Base-by-base conservation (phyloP, 2,113 vertebrate genomes). In the western clawed frog (Xenopus tropicalis) region DNA sequence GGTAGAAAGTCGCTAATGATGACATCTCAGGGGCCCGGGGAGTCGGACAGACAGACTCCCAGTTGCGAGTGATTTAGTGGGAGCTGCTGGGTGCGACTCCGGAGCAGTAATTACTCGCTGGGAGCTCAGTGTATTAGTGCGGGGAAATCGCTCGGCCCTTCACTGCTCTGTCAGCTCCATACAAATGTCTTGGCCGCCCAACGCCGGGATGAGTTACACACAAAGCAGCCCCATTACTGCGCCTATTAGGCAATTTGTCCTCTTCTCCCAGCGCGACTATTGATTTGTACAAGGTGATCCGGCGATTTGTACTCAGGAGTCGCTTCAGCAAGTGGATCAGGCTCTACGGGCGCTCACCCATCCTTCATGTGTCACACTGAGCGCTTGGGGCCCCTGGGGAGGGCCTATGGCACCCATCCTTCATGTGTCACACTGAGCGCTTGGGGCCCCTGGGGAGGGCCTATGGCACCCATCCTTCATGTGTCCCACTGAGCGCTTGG, bases 251-350 rank as follows among this genome's bases (percentile, higher is more conserved):
- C 72, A 20, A 61, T 74, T 74, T 74, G 72, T 74, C 61, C 65
- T 62, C 72, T 61, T 14, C 72, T 68, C n/a, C 57, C 43, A 52
- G 65, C 61, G 52, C n/a, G 43, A 7, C n/a, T 74, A 74, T 74
- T 74, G 72, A 74, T 74, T 74, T 74, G 72, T 68, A 25, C 65
- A 74, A 74, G 72, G 72, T 74, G 72, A 74, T 74, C 72, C 61
- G 62, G 72, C 57, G 61, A 68, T 74, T 74, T 46, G 23, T 56
- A 37, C 19, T 9, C 65, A 68, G 66, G 52, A 74, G 42, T 57
- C 29, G 23, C 42, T 69, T 52, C 72, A 54, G 14, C 51, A 57
- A 52, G 67, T 54, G 57, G 42, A 37, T 29, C 57, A 52, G 12
- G 57, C 43, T 12, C 56, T 19, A 61, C 25, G 61, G 29, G 64